Conservation (phyloP, 2,888 invertebrate species). For the Sarcophaga caerulescens region DNA sequence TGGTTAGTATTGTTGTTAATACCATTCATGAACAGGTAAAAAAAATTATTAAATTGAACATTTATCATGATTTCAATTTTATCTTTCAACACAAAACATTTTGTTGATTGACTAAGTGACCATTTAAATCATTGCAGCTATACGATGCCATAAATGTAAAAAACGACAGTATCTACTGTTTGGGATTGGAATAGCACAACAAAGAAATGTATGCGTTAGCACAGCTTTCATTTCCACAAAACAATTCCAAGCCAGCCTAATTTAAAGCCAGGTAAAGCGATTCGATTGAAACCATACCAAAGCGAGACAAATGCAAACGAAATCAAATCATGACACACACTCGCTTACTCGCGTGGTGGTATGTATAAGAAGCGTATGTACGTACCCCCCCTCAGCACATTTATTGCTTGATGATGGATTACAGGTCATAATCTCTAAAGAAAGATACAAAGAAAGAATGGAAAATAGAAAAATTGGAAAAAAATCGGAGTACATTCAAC, state of each 20-base stretch:
- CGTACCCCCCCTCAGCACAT: not conserved
- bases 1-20: conserved; percentile 10
- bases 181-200: not conserved
- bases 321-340: conserved; percentile 18
- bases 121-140: conserved; percentile 55
- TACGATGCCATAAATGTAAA: conserved; percentile 25
- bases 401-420: conserved; percentile 53
- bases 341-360: conserved; percentile 16
- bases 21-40: conserved; percentile 11
- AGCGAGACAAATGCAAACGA: conserved; percentile 18
- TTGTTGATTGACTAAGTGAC: conserved; percentile 63
- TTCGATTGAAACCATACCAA: conserved; percentile 34
- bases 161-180: not conserved
- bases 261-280: conserved; percentile 1
- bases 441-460: conserved; percentile 34
- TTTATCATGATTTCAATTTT: conserved; percentile 50
- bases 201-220: not conserved
- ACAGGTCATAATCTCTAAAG: conserved; percentile 57
- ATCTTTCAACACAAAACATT: conserved; percentile 55
- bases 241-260: conserved; percentile 24
- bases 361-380: not conserved
- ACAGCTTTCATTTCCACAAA: conserved; percentile 27
- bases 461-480: not conserved
- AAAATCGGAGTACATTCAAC: not conserved
- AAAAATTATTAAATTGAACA: conserved; percentile 30